Conservation (phyloP, 2,113 vertebrate species). For the Guaruba guarouba region DNA sequence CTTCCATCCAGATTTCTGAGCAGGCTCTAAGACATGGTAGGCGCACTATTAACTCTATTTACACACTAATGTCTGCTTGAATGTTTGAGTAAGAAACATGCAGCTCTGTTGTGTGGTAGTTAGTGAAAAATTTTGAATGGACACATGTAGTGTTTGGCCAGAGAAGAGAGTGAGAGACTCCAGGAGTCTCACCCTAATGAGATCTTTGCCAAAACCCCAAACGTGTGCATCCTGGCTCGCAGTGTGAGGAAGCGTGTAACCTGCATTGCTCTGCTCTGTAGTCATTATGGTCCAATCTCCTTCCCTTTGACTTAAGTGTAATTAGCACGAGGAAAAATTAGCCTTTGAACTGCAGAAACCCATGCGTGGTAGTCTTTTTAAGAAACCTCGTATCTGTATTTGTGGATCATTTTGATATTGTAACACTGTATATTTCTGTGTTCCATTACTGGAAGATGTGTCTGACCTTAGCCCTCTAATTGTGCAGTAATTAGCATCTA, state of each 20-base stretch:
- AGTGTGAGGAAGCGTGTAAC: background rate
- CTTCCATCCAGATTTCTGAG: background rate
- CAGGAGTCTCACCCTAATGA: background rate
- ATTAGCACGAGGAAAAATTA: slow-evolving; percentile 32
- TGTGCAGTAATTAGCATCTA: slow-evolving; percentile 71
- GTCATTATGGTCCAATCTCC: background rate
- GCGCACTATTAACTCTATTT: background rate
- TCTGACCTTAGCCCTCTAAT: slow-evolving; percentile 75
- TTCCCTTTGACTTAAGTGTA: background rate
- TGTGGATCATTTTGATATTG: slow-evolving; percentile 51
- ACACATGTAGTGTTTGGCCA: background rate
- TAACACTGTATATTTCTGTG: slow-evolving; percentile 56
- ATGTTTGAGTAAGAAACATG: background rate
- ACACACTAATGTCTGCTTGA: background rate
- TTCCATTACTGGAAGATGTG: slow-evolving; percentile 61
- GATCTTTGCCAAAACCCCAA: background rate
- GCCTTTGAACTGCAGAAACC: slow-evolving; percentile 16
- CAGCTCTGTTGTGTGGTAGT: background rate
- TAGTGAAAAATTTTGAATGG: background rate
- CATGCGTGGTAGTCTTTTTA: background rate
- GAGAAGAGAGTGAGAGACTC: background rate
- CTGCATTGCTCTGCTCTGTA: background rate
- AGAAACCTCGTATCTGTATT: background rate
- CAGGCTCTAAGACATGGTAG: background rate
- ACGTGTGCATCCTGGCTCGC: background rate